Evolutionary conservation across 2,113 vertebrate genomes (phyloP).

Genomic region (Tragelaphus scriptus): DNA sequence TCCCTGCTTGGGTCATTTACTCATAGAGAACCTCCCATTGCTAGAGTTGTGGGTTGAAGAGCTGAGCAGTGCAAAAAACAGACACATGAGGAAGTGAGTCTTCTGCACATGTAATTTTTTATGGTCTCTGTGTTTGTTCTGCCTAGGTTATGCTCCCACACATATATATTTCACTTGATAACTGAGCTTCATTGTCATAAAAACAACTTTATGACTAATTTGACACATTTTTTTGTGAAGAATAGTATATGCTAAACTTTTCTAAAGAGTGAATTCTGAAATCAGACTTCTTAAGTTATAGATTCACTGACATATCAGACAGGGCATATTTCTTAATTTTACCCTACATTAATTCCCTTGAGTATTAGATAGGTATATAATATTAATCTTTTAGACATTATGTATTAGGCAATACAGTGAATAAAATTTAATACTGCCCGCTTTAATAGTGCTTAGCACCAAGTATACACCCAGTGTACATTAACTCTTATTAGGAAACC

Average conservation of each 20-base stretch:
- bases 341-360: not conserved
- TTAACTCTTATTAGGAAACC: not conserved
- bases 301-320: not conserved
- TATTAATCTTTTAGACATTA: not conserved
- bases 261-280: not conserved
- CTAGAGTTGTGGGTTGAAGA: not conserved
- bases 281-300: not conserved
- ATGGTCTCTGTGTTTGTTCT: not conserved
- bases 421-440: not conserved
- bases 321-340: not conserved
- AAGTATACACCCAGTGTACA: accelerated
- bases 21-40: not conserved
- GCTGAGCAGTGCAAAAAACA: not conserved
- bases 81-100: not conserved
- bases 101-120: not conserved
- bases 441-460: not conserved
- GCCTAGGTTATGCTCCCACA: not conserved
- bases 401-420: not conserved
- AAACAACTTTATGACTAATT: not conserved
- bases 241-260: not conserved
- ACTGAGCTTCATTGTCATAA: not conserved
- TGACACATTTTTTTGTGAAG: not conserved
- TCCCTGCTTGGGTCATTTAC: not conserved
- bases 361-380: not conserved
- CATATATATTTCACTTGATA: not conserved